Base-by-base conservation (phyloP, 1,140 invertebrate species). In the Drosophila insularis region DNA sequence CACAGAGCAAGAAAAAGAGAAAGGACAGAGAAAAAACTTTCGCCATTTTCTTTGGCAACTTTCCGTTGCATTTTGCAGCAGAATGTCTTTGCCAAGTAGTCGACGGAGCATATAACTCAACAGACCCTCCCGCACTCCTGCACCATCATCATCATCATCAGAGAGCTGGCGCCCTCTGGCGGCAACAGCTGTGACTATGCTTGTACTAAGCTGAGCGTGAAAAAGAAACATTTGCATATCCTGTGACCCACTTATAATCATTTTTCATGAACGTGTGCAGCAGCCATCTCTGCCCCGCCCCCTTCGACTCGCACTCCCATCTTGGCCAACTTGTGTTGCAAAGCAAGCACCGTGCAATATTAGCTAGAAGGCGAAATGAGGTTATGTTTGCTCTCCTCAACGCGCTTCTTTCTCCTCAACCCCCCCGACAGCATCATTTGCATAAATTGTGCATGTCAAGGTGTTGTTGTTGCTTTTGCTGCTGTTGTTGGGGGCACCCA, bases 151-250 rank as follows among this genome's bases (percentile, higher is more conserved):
- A 35, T 35, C 35, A 37, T 66, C 43, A 74, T 74, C 63, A 68
- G 66, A 43, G 63, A 60, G 71, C 8, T 19, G 56, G 54, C 72
- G 60, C 73, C 77, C 80, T 72, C 72, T 77, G 76, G 73, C 68
- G 74, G 71, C 39, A 63, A 74, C 63, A 68, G 62, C 72, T 84
- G 62, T 72, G 78, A 68, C 74, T 72, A 46, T 60, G 68, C 64
- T 54, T 68, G 69, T 58, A 69, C 64, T 74, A 67, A 81, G 81
- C 70, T 86, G 73, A 86, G 82, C 84, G 84, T 82, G 84, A 80
- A 87, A 86, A 87, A 87, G 79, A 87, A 89, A 89, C 80, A 89
- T 89, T 89, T 89, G 84, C 84, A 89, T 89, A 89, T 89, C 84
- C 84, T 89, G 84, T 89, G 84, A 89, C 84, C 84, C 84, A 89